Base-by-base conservation (phyloP, 2,888 invertebrate genomes). In the Lochmaea capreae region DNA sequence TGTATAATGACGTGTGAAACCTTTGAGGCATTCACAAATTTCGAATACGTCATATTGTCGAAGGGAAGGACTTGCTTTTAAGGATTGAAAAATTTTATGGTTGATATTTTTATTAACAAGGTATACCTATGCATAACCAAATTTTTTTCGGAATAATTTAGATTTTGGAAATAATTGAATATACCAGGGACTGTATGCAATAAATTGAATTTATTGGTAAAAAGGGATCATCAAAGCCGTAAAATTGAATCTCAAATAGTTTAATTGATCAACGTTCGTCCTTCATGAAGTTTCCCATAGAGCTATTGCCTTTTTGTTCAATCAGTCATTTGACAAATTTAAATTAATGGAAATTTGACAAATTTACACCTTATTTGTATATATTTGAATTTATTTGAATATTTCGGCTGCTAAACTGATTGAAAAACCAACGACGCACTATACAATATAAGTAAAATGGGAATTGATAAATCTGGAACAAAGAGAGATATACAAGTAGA, bases 351-450 rank as follows among this genome's bases (percentile, higher is more conserved):
- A 63, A 63, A 63, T 63, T 43, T 63, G 12, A 42, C 43, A 63
- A 63, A 63, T 63, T 63, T 63, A 63, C 62, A 63, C 42, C 62
- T 63, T 43, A 63, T 63, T 63, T 63, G 62, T 11, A 63, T 63
- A 18, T 12, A 63, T 63, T 63, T 62, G 11, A 62, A 62, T 62
- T 43, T n/a, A 62, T 62, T 62, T 63, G 62, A 63, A 63, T 63
- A 63, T 43, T 43, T 5, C 18, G n/a, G 43, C 26, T 42, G 43
- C 18, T 42, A 6, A 43, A 5, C 11, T 63, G 43, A 63, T 61
- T 33, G 61, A 16, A 33, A 42, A 12, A 63, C 43, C 43, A 42
- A 43, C 26, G 54, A 8, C 18, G 54, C 11, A 18, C 10, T 16
- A 54, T 54, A 12, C 46, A 9, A 49, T 6, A 49, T 12, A n/a